These are phyloP conservation scores for Stichopus horrens DNA, from an alignment of 53 echinoderm and acorn worm genomes.

Conservation along the genomic window DNA sequence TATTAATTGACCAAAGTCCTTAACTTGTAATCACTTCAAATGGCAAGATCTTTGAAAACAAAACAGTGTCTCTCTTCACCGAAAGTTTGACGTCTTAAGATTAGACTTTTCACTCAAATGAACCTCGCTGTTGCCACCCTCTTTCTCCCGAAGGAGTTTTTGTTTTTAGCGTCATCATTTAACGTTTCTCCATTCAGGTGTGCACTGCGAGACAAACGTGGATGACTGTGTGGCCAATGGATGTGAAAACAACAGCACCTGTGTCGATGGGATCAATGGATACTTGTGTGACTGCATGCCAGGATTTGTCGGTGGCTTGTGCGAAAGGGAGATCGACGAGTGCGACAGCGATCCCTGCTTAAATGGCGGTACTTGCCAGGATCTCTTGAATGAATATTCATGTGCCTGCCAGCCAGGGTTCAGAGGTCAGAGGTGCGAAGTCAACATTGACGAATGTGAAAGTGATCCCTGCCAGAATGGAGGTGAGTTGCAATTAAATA, in stretches of 20 bases:
- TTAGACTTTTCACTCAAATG: too few relatives aligned
- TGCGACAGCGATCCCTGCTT: conserved; percentile 58
- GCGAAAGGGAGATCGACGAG: conserved; percentile 56
- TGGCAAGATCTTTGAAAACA: too few relatives aligned
- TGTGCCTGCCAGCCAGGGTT: conserved; percentile 58
- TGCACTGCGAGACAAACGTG: conserved; percentile 40
- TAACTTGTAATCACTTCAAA: too few relatives aligned
- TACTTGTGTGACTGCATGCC: conserved; percentile 32
- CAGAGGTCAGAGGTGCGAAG: conserved; percentile 50
- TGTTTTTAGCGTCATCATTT: too few relatives aligned
- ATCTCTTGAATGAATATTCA: conserved; percentile 43
- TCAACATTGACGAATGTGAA: conserved; percentile 57
- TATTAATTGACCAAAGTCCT: too few relatives aligned
- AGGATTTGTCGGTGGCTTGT: conserved; percentile 54
- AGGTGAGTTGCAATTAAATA: conserved; percentile 25
- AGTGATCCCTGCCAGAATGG: conserved; percentile 48
- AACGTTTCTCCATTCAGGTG: conserved; percentile 10
- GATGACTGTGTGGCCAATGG: conserved; percentile 40
- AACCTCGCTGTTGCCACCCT: too few relatives aligned
- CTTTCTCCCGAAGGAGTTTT: too few relatives aligned
- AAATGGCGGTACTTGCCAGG: conserved; percentile 59
- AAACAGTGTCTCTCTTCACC: too few relatives aligned
- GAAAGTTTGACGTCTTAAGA: too few relatives aligned
- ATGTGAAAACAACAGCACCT: conserved; percentile 41
- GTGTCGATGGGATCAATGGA: conserved; percentile 44